Evolutionary conservation across 2,113 vertebrate species (phyloP).

Genomic region (Geococcyx californianus): DNA sequence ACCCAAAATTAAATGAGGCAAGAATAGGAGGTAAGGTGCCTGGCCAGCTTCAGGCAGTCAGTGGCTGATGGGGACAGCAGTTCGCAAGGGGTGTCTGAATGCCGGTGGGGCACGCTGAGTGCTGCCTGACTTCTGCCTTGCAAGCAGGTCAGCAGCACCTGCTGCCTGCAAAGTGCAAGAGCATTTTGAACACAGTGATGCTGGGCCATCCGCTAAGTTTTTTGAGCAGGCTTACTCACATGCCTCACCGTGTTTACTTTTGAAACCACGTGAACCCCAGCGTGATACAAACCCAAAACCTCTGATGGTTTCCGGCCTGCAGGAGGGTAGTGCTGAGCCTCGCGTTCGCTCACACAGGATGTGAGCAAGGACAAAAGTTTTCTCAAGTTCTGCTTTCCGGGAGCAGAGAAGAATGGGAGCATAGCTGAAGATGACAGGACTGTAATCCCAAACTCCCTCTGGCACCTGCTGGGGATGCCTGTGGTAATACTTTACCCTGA

Average conservation of each 20-base stretch:
- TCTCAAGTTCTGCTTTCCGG: neutral
- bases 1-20: neutral
- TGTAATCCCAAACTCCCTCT: neutral
- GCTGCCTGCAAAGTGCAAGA: neutral
- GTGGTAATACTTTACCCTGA: neutral
- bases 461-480: neutral
- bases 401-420: neutral
- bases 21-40: neutral
- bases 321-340: neutral
- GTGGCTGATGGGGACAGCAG: neutral
- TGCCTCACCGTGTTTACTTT: neutral
- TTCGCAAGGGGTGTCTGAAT: neutral
- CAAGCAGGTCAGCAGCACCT: neutral
- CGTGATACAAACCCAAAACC: neutral
- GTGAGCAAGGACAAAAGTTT: neutral
- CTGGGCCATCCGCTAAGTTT: neutral
- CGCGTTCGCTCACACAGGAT: neutral
- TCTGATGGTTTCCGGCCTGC: neutral
- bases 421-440: neutral
- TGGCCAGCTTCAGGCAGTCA: neutral
- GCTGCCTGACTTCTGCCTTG: neutral
- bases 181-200: rapidly evolving
- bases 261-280: neutral
- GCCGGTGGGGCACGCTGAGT: neutral
- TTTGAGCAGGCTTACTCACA: neutral